These are phyloP conservation scores for Pheosia gnoma DNA, from an alignment of 2,888 invertebrate species.

Conservation along the genomic window DNA sequence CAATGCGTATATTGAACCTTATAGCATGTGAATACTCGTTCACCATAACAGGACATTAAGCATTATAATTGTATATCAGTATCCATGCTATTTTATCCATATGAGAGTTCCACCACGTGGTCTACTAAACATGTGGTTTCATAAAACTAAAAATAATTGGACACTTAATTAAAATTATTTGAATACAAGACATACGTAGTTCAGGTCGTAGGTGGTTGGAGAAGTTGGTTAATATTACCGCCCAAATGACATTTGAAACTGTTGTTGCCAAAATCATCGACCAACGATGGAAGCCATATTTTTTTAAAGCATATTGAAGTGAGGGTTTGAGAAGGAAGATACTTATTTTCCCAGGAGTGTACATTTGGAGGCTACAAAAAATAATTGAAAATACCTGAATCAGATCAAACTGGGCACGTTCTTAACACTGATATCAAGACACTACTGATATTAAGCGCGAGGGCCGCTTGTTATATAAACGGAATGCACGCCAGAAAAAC, in stretches of 20 bases:
- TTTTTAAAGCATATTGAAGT: too few relatives aligned
- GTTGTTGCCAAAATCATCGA: too few relatives aligned
- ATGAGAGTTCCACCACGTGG: neutral
- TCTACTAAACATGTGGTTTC: neutral
- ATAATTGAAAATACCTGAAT: neutral
- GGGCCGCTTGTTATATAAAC: neutral
- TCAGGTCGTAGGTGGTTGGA: too few relatives aligned
- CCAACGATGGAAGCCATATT: too few relatives aligned
- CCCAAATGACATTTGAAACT: too few relatives aligned
- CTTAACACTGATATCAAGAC: constrained; percentile 12
- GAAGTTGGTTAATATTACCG: too few relatives aligned
- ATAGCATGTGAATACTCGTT: neutral
- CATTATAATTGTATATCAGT: too few relatives aligned
- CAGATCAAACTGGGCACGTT: constrained; percentile 4
- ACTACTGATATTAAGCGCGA: constrained; percentile 15
- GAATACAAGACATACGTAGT: neutral
- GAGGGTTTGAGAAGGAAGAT: too few relatives aligned
- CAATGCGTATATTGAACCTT: neutral
- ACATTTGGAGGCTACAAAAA: neutral
- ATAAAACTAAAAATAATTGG: neutral
- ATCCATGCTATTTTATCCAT: too few relatives aligned
- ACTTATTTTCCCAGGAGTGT: too few relatives aligned
- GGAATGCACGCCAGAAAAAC: neutral
- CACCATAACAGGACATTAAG: too few relatives aligned
- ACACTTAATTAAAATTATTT: neutral